Percentiles rank a stretch among this genome's conserved stretches.
These are phyloP conservation scores for Epirrhoe alternata DNA, from an alignment of 2,888 invertebrate species.

Conservation along the genomic window DNA sequence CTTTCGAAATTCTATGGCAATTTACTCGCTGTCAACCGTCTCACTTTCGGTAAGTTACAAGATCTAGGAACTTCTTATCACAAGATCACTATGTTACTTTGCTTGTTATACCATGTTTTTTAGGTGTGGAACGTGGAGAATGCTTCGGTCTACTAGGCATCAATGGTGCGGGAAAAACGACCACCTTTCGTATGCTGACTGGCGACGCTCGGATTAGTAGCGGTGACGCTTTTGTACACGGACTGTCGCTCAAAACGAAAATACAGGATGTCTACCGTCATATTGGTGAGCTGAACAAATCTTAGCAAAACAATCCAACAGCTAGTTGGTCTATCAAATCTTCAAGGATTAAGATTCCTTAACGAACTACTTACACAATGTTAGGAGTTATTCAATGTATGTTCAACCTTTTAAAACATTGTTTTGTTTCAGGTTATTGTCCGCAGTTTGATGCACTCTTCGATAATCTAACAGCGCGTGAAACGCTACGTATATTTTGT, in stretches of 20 bases:
- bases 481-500: constrained; percentile 88
- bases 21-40: constrained; percentile 91
- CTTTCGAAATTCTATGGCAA: constrained; percentile 90
- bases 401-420: background rate
- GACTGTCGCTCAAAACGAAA: constrained; percentile 78
- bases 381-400: background rate
- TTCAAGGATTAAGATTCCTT: no score
- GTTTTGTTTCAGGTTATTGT: constrained; percentile 84
- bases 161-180: constrained; percentile 96
- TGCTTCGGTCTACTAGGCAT: constrained; percentile 93
- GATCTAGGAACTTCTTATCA: no score
- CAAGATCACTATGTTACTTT: background rate
- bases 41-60: constrained; percentile 80
- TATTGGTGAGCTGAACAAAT: constrained; percentile 56
- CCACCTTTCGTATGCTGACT: constrained; percentile 95
- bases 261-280: constrained; percentile 85
- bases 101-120: constrained; percentile 15
- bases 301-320: background rate
- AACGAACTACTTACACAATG: no score
- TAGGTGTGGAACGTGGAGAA: constrained; percentile 88
- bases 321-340: background rate
- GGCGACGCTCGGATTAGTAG: constrained; percentile 89
- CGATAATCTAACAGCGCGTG: constrained; percentile 89
- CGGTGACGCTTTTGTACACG: constrained; percentile 89
- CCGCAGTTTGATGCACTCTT: constrained; percentile 91